Conservation (phyloP, 2,797 vertebrate species). For the Tokudaia muenninki region DNA sequence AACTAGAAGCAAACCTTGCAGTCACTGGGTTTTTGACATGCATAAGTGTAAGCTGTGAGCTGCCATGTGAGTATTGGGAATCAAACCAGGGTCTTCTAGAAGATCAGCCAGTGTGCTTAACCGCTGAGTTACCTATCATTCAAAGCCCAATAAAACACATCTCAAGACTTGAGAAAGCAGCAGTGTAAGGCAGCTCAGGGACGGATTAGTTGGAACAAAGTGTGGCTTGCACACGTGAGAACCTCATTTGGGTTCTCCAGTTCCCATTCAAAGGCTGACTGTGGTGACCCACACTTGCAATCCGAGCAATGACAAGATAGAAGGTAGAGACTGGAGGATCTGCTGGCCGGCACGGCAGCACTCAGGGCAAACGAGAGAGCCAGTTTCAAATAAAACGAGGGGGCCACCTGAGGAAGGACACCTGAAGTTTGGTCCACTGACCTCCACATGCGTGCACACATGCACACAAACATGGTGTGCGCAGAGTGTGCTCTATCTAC, state of each 20-base stretch:
- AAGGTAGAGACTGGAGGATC: neutral
- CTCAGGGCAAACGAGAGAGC: neutral
- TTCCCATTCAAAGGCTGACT: neutral
- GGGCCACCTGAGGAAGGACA: neutral
- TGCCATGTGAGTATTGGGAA: neutral
- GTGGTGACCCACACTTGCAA: neutral
- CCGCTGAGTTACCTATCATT: neutral
- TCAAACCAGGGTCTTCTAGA: neutral
- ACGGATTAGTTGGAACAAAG: neutral
- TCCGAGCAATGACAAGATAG: neutral
- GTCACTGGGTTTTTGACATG: neutral
- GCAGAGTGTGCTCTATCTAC: rapidly evolving
- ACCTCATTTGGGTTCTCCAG: neutral
- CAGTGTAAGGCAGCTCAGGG: neutral
- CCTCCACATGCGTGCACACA: neutral
- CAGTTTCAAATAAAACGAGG: neutral
- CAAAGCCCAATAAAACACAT: neutral
- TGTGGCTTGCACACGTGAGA: neutral
- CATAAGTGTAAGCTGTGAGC: neutral
- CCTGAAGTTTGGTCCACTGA: neutral
- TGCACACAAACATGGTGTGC: neutral
- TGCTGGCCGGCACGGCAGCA: neutral
- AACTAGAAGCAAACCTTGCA: neutral
- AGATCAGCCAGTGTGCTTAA: neutral
- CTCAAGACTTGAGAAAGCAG: neutral